Evolutionary conservation across 2,113 vertebrate genomes (phyloP), one percentile per base, ranked within the genome.

Genomic region (Malurus elegans): DNA sequence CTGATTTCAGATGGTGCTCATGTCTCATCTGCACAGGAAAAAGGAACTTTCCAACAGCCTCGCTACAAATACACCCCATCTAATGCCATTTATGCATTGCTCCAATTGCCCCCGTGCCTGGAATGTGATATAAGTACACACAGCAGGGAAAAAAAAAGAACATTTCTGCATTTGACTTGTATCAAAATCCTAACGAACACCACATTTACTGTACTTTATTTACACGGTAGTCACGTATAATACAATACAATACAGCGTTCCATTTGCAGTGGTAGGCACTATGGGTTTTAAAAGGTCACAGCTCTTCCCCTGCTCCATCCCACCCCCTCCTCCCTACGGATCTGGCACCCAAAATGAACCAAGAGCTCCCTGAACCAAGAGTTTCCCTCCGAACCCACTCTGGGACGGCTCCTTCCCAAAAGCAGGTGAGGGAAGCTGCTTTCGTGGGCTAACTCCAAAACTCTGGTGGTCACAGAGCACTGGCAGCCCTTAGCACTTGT

Each of bases 191-290:
- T 75, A 93, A 93, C 0, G 24, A 94, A 96, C 75, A 95, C 69
- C 91, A 96, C 74, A 36, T 79, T 83, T 93, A 64, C 71, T 93
- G 84, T 74, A 95, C 93, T 93, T 96, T 96, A 95, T 89, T 95
- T 92, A 93, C 53, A 91, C 3, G 79, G 67, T 25, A 42, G 47
- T 86, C 72, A 74, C 5, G 44, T 88, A 83, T 74, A 92, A 81
- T n/a, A 87, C 57, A 90, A 83, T 53, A 64, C 88, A 95, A 93
- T 47, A 88, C 34, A 84, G 84, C 38, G 69, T 88, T 96, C 87
- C 72, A 44, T 73, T 95, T 83, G 92, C 94, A 82, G 40, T 62
- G 89, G 95, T 53, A 89, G 95, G 94, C 80, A 86, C 48, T 79
- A 82, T 54, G 95, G 92, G 79, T 88, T 96, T 93, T 57, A 18